A percentile compares a stretch with the other conserved stretches of the same genome.
Evolutionary conservation across 2,888 invertebrate species (phyloP).

Genomic region (Nemurella pictetii): DNA sequence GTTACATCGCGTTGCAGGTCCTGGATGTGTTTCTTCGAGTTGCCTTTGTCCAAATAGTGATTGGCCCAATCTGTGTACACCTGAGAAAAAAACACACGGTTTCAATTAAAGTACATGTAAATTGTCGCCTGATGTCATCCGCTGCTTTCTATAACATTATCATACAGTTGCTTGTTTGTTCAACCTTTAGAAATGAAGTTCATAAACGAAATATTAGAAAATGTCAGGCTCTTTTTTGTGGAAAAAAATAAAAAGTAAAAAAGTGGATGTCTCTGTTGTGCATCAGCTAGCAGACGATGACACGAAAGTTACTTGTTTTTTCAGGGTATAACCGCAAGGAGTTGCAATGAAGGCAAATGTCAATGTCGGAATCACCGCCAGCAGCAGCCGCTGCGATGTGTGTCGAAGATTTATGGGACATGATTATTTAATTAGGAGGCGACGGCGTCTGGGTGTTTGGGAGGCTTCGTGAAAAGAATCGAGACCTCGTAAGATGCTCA

Average conservation of each 20-base stretch:
- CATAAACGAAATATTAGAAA: background rate
- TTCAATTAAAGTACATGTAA: background rate
- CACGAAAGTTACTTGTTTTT: background rate
- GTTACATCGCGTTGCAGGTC: constrained; percentile 89
- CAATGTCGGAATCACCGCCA: background rate
- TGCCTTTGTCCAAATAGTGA: constrained; percentile 91
- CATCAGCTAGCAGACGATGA: background rate
- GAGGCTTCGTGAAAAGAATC: background rate
- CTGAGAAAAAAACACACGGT: constrained; percentile 59
- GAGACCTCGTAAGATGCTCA: background rate
- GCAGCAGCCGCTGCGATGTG: background rate
- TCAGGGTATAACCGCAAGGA: background rate
- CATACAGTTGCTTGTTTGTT: background rate
- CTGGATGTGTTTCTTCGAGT: constrained; percentile 80
- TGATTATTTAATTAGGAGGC: background rate
- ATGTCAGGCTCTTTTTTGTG: too few relatives aligned
- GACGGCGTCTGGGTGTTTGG: background rate
- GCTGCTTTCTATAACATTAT: background rate
- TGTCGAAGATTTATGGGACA: background rate
- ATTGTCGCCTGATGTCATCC: background rate
- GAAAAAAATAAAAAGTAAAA: background rate
- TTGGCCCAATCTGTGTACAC: constrained; percentile 99
- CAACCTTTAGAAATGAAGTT: background rate
- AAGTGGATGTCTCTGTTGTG: background rate
- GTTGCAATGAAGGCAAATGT: background rate